Percentiles rank a stretch among this genome's conserved stretches.
Evolutionary conservation across 2,113 vertebrate species (phyloP).

Genomic region (Pheucticus melanocephalus): DNA sequence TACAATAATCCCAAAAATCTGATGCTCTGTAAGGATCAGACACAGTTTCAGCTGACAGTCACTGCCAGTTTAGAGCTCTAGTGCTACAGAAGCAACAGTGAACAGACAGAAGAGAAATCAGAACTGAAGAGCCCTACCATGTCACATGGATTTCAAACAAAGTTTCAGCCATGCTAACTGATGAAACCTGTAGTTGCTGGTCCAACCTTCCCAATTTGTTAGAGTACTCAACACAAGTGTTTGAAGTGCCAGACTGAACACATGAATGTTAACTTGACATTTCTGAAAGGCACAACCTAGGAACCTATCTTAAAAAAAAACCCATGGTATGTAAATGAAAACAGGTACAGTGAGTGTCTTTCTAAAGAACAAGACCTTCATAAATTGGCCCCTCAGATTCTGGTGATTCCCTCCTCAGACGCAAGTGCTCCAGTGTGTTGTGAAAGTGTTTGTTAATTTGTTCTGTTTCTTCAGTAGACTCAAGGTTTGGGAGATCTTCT

Average conservation of each 20-base stretch:
- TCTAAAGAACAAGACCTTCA: slow-evolving; percentile 84
- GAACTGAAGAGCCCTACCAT: slow-evolving; percentile 31
- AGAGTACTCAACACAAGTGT: slow-evolving; percentile 66
- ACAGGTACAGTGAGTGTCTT: slow-evolving; percentile 12
- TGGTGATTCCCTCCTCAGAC: slow-evolving; percentile 90
- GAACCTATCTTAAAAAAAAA: slow-evolving; percentile 56
- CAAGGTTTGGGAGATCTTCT: slow-evolving; percentile 96
- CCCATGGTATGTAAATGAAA: slow-evolving; percentile 30
- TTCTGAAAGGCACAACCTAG: slow-evolving; percentile 82
- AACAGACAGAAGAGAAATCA: slow-evolving; percentile 46
- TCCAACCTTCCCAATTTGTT: slow-evolving; percentile 63
- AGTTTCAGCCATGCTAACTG: slow-evolving; percentile 67
- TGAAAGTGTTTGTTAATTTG: slow-evolving; percentile 99
- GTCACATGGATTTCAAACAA: slow-evolving; percentile 56
- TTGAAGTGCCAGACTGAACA: slow-evolving; percentile 71
- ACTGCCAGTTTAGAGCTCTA: slow-evolving; percentile 65
- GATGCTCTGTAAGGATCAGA: slow-evolving; percentile 38
- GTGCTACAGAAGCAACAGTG: slow-evolving; percentile 64
- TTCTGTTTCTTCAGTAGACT: slow-evolving; percentile 96
- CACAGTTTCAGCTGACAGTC: slow-evolving; percentile 58
- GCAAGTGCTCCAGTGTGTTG: slow-evolving; percentile 97
- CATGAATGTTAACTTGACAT: slow-evolving; percentile 69
- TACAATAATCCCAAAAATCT: slow-evolving; percentile 61
- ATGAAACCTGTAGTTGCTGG: slow-evolving; percentile 57
- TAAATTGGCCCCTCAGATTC: slow-evolving; percentile 94